A percentile compares a stretch with the other conserved stretches of the same genome.
Conservation (phyloP, 2,888 invertebrate genomes). For the Drosophila villosipedis region DNA sequence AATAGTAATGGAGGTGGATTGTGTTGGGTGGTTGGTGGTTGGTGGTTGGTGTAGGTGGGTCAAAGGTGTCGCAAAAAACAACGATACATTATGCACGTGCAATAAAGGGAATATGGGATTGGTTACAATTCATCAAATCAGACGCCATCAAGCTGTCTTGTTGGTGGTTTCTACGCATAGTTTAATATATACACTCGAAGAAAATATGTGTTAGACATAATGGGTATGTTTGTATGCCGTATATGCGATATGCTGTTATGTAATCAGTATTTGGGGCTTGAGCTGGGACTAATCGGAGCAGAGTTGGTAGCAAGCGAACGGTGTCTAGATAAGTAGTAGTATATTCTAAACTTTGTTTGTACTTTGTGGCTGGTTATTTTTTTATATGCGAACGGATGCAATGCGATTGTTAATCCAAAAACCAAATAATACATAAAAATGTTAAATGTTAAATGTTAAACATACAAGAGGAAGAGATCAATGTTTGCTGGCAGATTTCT, state of each 20-base stretch:
- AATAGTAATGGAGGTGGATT: conserved; percentile 2
- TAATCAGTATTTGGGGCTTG: conserved; percentile 23
- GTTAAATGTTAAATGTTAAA: conserved; percentile 36
- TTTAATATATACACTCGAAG: conserved; percentile 19
- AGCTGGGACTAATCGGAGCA: conserved; percentile 43
- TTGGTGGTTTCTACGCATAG: conserved; percentile 9
- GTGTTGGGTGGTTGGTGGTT: background rate
- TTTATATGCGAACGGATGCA: conserved; percentile 54
- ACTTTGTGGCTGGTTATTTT: conserved; percentile 45
- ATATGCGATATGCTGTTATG: conserved; percentile 34
- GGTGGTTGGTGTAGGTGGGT: background rate
- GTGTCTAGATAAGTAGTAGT: conserved; percentile 37
- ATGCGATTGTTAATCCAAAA: conserved; percentile 51
- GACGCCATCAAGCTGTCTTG: conserved; percentile 3
- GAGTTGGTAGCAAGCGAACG: conserved; percentile 47
- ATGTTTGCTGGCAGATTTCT: conserved; percentile 50
- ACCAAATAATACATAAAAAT: conserved; percentile 31
- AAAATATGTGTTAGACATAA: conserved; percentile 13
- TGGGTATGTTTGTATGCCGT: conserved; percentile 23
- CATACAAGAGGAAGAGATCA: conserved; percentile 66
- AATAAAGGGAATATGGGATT: conserved; percentile 21
- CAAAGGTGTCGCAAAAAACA: conserved; percentile 22
- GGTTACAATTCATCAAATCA: conserved; percentile 9
- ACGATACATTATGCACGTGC: conserved; percentile 50
- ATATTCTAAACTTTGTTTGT: conserved; percentile 40